A percentile compares a stretch with the other conserved stretches of the same genome.
phyloP scores from a whole-genome alignment of 1,140 invertebrate genomes.

The Littorina saxatilis region DNA sequence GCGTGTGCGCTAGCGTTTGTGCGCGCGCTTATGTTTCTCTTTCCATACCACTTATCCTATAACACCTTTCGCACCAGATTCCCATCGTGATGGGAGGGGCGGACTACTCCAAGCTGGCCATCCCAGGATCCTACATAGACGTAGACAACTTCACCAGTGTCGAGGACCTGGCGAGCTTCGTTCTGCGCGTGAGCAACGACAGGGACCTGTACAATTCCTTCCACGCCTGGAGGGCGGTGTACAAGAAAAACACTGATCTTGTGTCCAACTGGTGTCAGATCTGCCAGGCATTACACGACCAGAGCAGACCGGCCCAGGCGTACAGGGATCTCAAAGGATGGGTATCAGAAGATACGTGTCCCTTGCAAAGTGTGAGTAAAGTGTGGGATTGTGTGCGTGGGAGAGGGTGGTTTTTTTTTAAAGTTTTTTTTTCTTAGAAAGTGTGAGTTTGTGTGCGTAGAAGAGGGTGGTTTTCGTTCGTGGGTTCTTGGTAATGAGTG shows the following conservation, averaged over 20 bases:
- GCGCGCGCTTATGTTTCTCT: too few relatives aligned
- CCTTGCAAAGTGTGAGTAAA: neutral
- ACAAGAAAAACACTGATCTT: neutral
- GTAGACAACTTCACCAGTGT: constrained; percentile 94
- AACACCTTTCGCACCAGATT: too few relatives aligned
- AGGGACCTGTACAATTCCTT: constrained; percentile 68
- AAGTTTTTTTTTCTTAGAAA: neutral
- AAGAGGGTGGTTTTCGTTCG: too few relatives aligned
- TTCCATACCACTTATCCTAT: too few relatives aligned
- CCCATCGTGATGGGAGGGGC: constrained; percentile 61
- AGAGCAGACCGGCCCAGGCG: constrained; percentile 43
- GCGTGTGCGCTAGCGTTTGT: too few relatives aligned
- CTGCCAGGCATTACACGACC: constrained; percentile 51
- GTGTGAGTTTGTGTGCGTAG: neutral
- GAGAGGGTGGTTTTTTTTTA: neutral
- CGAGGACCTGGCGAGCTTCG: constrained; percentile 88
- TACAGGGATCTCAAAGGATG: constrained; percentile 56
- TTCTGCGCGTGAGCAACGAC: constrained; percentile 78
- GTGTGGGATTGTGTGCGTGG: constrained; percentile 18
- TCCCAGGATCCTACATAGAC: constrained; percentile 91
- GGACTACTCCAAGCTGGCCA: constrained; percentile 68
- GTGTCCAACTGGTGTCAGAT: constrained; percentile 42
- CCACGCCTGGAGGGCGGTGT: constrained; percentile 60
- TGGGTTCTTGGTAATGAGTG: too few relatives aligned
- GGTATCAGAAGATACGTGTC: constrained; percentile 49